phyloP scores from a whole-genome alignment of 2,113 vertebrate species.

The Lichenostomus cassidix region DNA sequence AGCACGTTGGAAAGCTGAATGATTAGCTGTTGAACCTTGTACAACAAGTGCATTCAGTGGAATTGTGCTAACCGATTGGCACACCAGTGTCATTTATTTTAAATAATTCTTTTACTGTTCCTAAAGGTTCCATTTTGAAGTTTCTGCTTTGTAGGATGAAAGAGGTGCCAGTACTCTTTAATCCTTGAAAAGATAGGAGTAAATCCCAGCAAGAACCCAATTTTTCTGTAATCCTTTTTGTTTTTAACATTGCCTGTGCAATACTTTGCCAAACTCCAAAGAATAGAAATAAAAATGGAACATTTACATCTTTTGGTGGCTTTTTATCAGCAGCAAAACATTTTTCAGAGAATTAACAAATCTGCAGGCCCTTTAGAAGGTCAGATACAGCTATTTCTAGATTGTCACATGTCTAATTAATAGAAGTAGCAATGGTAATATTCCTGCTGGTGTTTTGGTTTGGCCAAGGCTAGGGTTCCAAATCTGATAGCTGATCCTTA shows the following conservation, averaged over 20 bases:
- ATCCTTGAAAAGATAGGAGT: not conserved
- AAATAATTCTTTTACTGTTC: conserved; percentile 5
- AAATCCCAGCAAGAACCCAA: not conserved
- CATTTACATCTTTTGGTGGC: not conserved
- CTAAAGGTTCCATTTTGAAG: not conserved
- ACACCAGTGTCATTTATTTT: not conserved
- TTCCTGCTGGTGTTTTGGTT: not conserved
- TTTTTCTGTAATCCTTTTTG: not conserved
- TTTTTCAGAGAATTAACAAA: conserved; percentile 15
- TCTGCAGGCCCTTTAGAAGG: not conserved
- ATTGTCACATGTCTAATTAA: conserved; percentile 1
- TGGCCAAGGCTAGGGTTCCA: not conserved
- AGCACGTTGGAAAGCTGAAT: not conserved
- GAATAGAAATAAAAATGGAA: not conserved
- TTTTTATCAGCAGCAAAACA: conserved; percentile 1
- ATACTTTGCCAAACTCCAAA: not conserved
- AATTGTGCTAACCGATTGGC: not conserved
- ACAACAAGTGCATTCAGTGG: not conserved
- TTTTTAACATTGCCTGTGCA: not conserved
- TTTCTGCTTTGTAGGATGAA: not conserved
- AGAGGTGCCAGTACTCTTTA: not conserved
- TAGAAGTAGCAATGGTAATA: not conserved
- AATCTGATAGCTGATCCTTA: not conserved
- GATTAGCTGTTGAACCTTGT: not conserved
- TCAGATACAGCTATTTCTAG: not conserved